Percentiles rank a stretch among this genome's conserved stretches.
Evolutionary conservation across 2,888 invertebrate species (phyloP).

Genomic region (Pegoplata infirma): DNA sequence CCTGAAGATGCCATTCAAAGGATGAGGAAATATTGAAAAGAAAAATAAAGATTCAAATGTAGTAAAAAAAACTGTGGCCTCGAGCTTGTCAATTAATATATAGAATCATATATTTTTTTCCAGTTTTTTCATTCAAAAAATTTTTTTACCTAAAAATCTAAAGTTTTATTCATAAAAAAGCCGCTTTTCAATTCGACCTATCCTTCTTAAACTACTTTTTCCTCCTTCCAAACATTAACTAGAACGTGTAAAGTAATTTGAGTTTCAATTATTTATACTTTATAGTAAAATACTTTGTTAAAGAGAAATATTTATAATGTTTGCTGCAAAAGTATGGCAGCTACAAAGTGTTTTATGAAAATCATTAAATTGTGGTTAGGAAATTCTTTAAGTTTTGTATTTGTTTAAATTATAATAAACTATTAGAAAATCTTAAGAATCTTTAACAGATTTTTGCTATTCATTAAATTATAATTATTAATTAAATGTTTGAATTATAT

Average conservation of each 20-base stretch:
- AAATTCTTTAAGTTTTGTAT: not conserved
- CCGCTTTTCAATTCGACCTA: too few species aligned
- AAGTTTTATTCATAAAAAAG: too few species aligned
- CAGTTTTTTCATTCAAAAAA: too few species aligned
- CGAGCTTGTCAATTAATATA: too few species aligned
- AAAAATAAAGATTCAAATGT: too few species aligned
- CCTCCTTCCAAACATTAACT: not conserved
- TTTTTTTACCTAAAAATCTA: too few species aligned
- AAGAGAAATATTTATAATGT: constrained; percentile 28
- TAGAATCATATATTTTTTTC: too few species aligned
- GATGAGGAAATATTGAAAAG: too few species aligned
- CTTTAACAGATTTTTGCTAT: not conserved
- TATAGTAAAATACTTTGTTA: not conserved
- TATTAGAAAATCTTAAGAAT: not conserved
- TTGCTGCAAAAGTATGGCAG: too few species aligned
- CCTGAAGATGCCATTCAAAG: too few species aligned
- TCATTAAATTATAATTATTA: constrained; percentile 34
- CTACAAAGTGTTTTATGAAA: not conserved
- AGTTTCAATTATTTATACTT: constrained; percentile 46
- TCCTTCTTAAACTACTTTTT: too few species aligned
- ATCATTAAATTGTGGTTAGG: not conserved
- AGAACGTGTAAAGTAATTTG: constrained; percentile 48
- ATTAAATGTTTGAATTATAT: constrained; percentile 30
- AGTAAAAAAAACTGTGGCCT: too few species aligned
- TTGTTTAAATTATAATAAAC: not conserved